Evolutionary conservation across 2,888 invertebrate genomes (phyloP), one percentile per base, ranked within the genome.

Genomic region (Calameuta pallipes): DNA sequence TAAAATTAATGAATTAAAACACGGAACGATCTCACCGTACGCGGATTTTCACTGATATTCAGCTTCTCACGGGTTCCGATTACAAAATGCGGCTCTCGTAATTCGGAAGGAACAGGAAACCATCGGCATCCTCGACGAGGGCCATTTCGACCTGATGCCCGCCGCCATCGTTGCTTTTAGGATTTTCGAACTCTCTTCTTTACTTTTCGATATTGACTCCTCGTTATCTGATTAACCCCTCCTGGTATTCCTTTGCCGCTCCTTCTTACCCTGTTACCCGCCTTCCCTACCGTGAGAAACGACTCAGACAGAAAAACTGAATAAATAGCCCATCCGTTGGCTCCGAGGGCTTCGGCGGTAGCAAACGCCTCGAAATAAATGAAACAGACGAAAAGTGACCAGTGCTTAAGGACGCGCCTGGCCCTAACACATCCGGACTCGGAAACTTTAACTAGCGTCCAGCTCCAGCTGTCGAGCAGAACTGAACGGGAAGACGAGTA

Each of bases 1-100:
- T 75, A 79, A 84, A 78, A 79, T 74, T 73, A 82, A 79, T 73
- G 75, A 75, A 33, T 79, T 33, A 69, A 79, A 78, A 83, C 76
- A 36, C 76, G 73, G 75, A 37, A 78, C 75, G 69, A 71, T 71
- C 71, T 71, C 71, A 34, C 71, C 71, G 71, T 71, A 71, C 71
- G 34, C 71, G 34, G 34, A 71, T 71, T 71, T 71, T 71, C 15
- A 31, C 71, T 33, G 34, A 23, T 6, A 56, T 0, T 56, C 56
- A 56, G 56, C 56, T 23, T 56, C 56, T 56, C 56, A 56, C 56
- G 56, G 23, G 23, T 1, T 23, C 23, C 56, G 56, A 23, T 56
- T 56, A 23, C 1, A 56, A 56, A 56, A 56, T 9, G 56, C 56
- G 56, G 56, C 23, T 56, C 23, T 56, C 23, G 6, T 23, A 33